Evolutionary conservation across 1,140 invertebrate genomes (phyloP).

Genomic region (Drosophila micromelanica): DNA sequence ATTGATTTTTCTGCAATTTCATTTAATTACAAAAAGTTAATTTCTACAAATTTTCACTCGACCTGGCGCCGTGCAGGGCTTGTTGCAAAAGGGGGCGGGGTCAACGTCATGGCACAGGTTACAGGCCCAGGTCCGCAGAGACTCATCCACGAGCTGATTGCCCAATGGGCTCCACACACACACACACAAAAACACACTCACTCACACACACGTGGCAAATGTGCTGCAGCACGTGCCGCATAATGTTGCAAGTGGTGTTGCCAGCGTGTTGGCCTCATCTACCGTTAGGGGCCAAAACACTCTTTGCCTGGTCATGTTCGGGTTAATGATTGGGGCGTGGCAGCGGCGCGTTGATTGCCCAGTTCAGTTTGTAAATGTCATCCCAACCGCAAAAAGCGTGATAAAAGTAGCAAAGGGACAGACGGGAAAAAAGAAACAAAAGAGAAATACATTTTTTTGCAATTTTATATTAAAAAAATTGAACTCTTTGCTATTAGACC

Average conservation of each 20-base stretch:
- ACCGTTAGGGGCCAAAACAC: constrained; percentile 63
- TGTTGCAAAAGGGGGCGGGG: constrained; percentile 8
- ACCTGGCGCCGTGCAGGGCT: constrained; percentile 52
- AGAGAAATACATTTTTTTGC: background rate
- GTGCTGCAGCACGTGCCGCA: constrained; percentile 69
- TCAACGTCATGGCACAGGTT: constrained; percentile 34
- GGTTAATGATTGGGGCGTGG: constrained; percentile 80
- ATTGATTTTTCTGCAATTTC: constrained; percentile 82
- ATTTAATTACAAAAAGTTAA: constrained; percentile 79
- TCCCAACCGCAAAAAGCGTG: constrained; percentile 35
- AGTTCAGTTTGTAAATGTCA: constrained; percentile 65
- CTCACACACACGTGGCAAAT: constrained; percentile 52
- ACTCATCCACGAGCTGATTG: constrained; percentile 35
- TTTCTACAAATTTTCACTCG: constrained; percentile 83
- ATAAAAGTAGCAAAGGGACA: constrained; percentile 11
- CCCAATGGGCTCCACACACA: constrained; percentile 23
- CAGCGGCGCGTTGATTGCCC: constrained; percentile 68
- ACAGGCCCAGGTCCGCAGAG: background rate
- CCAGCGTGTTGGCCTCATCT: constrained; percentile 32
- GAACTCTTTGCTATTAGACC: too few species aligned
- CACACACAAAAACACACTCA: constrained; percentile 15
- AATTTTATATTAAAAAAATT: too few species aligned
- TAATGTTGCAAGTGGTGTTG: constrained; percentile 45
- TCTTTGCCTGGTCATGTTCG: constrained; percentile 75
- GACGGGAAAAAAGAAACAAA: background rate